These are phyloP conservation scores for Tetrax tetrax DNA, from an alignment of 2,113 vertebrate genomes.

Conservation along the genomic window DNA sequence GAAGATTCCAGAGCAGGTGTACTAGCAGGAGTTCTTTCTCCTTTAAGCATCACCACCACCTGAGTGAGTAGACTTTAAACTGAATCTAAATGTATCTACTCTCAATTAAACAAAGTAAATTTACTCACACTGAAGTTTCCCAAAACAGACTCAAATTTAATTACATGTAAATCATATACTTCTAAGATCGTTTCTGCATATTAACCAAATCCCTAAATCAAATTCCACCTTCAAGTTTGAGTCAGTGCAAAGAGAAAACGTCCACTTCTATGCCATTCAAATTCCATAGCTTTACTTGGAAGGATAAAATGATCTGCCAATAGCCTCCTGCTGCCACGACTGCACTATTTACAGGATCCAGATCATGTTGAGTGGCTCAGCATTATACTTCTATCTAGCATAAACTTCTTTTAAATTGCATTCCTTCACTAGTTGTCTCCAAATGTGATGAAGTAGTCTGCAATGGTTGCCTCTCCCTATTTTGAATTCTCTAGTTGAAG, in stretches of 20 bases:
- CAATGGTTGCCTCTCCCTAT: slow-evolving; percentile 21
- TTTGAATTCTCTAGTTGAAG: slow-evolving; percentile 42
- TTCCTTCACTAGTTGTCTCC: not conserved
- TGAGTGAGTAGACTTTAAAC: not conserved
- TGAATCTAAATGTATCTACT: not conserved
- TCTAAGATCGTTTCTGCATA: not conserved
- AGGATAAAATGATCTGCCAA: not conserved
- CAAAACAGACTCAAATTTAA: not conserved
- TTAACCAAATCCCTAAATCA: not conserved
- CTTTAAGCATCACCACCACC: not conserved
- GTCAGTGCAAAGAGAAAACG: not conserved
- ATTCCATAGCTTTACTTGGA: not conserved
- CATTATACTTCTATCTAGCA: not conserved
- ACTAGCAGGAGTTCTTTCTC: not conserved
- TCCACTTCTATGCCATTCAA: not conserved
- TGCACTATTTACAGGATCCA: not conserved
- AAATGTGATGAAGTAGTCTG: slow-evolving; percentile 1
- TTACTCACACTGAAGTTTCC: not conserved
- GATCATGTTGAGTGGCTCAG: not conserved
- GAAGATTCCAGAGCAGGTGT: not conserved
- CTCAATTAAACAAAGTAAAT: not conserved
- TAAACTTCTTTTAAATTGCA: not conserved
- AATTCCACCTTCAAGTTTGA: not conserved
- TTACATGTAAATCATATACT: not conserved
- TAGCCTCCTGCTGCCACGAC: not conserved